phyloP scores from a whole-genome alignment of 2,888 invertebrate genomes.

The Pinctada fucata region DNA sequence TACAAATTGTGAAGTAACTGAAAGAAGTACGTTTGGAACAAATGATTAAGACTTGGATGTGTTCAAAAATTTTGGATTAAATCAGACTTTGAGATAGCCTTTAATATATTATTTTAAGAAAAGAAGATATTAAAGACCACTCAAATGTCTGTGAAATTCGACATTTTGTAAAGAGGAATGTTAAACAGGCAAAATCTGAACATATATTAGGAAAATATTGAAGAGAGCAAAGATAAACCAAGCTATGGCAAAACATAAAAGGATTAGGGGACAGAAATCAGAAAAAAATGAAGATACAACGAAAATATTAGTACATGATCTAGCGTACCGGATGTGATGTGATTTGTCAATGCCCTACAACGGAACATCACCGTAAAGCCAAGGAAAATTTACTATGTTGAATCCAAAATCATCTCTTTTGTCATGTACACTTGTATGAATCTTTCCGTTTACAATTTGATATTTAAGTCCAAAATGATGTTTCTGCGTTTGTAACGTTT shows the following conservation, averaged over 20 bases:
- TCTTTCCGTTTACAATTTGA: too few relatives aligned
- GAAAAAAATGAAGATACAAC: constrained; percentile 5
- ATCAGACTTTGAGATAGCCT: constrained; percentile 3
- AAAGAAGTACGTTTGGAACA: background rate
- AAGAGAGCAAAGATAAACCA: constrained; percentile 3
- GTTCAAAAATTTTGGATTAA: background rate
- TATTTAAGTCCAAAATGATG: too few relatives aligned
- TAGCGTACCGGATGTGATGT: too few relatives aligned
- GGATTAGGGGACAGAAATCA: constrained; percentile 5
- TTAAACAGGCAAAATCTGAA: background rate
- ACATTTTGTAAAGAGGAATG: background rate
- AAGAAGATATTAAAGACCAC: background rate
- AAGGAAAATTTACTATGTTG: too few relatives aligned
- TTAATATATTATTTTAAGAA: background rate
- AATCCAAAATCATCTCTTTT: too few relatives aligned
- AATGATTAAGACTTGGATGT: background rate
- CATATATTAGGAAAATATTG: background rate
- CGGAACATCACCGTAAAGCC: too few relatives aligned
- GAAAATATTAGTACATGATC: background rate
- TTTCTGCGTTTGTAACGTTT: too few relatives aligned
- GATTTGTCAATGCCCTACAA: too few relatives aligned
- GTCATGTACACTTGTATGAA: too few relatives aligned
- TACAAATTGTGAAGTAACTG: background rate
- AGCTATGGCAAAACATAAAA: constrained; percentile 11
- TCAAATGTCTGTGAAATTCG: background rate